A percentile compares a stretch with the other conserved stretches of the same genome.
phyloP scores from a whole-genome alignment of 2,797 vertebrate species.

The Dipus sagitta region DNA sequence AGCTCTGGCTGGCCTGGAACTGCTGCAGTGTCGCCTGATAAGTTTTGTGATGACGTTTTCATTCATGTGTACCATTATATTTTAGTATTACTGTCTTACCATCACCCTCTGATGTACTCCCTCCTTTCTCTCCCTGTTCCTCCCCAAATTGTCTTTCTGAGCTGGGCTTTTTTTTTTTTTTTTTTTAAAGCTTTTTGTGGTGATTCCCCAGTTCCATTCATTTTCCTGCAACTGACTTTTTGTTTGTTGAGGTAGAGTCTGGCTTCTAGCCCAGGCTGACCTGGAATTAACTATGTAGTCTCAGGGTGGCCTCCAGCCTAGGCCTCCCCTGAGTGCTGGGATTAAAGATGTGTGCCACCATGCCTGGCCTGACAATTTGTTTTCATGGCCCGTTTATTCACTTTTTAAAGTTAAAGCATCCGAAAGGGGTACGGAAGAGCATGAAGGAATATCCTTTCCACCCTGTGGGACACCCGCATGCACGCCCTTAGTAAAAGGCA shows the following conservation, averaged over 20 bases:
- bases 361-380: not conserved
- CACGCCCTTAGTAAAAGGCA: not conserved
- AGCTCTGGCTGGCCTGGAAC: not conserved
- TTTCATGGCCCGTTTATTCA: not conserved
- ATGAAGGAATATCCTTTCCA: not conserved
- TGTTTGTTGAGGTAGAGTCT: too few relatives aligned
- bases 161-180: too few relatives aligned
- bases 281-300: not conserved
- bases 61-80: too few relatives aligned
- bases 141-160: too few relatives aligned
- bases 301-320: not conserved
- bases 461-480: not conserved
- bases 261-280: not conserved
- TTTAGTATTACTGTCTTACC: too few relatives aligned
- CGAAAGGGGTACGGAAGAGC: not conserved
- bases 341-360: not conserved
- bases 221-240: too few relatives aligned
- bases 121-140: too few relatives aligned
- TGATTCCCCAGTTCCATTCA: too few relatives aligned
- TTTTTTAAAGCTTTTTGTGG: too few relatives aligned
- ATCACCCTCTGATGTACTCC: too few relatives aligned
- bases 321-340: not conserved
- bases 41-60: too few relatives aligned
- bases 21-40: too few relatives aligned
- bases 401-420: constrained; percentile 46